These are phyloP conservation scores for Ametastegia equiseti DNA, from an alignment of 2,888 invertebrate genomes.

Conservation along the genomic window DNA sequence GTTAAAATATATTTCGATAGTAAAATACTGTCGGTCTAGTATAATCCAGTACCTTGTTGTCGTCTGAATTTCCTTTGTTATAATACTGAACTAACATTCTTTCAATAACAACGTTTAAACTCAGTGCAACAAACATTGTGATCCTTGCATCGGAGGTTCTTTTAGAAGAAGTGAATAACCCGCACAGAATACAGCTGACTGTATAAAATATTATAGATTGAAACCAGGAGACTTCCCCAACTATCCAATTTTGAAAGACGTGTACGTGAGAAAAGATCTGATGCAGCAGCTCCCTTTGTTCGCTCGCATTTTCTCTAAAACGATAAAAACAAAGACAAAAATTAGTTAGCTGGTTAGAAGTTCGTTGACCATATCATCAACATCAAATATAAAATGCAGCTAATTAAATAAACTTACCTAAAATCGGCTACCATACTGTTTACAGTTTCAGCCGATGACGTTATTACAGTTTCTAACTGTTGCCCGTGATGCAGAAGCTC, in stretches of 20 bases:
- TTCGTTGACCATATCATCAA: no score
- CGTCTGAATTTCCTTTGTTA: conserved; percentile 56
- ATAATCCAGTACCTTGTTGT: conserved; percentile 63
- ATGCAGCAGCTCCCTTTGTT: conserved; percentile 79
- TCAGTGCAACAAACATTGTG: conserved; percentile 78
- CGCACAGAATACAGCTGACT: conserved; percentile 76
- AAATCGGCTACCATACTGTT: conserved; percentile 76
- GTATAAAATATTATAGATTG: conserved; percentile 81
- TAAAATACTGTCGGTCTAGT: neutral
- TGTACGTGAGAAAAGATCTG: conserved; percentile 79
- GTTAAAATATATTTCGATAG: neutral
- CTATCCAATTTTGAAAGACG: conserved; percentile 80
- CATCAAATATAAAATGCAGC: neutral
- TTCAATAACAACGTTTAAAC: conserved; percentile 77
- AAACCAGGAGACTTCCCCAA: conserved; percentile 82
- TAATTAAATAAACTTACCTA: conserved; percentile 64
- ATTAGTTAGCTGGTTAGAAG: no score
- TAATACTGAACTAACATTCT: conserved; percentile 72
- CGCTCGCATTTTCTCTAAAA: conserved; percentile 76
- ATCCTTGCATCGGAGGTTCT: conserved; percentile 79
- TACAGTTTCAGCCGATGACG: conserved; percentile 76
- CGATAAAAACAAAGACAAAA: neutral
- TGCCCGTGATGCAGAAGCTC: conserved; percentile 78
- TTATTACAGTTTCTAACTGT: conserved; percentile 75
- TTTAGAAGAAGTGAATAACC: conserved; percentile 79